Percentiles rank a stretch among this genome's conserved stretches.
These are phyloP conservation scores for Lytechinus pictus DNA, from an alignment of 35 echinoderm and acorn worm genomes.

Conservation along the genomic window DNA sequence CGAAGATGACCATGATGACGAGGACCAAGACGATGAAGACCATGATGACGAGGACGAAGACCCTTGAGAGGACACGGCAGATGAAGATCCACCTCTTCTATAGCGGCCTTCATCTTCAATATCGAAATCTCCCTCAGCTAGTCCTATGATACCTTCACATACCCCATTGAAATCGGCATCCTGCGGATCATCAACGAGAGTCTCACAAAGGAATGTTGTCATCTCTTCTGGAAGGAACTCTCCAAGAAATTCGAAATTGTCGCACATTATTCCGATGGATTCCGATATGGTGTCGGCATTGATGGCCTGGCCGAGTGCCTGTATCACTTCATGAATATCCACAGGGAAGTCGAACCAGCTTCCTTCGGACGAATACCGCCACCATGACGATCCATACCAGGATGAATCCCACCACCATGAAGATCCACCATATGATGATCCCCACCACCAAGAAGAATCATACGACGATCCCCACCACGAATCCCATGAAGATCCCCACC, in stretches of 20 bases:
- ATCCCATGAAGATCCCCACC: not conserved
- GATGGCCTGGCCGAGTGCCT: not conserved
- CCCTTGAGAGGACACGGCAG: not conserved
- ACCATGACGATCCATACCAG: not conserved
- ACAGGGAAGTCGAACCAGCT: not conserved
- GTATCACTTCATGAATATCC: not conserved
- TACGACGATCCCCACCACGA: not conserved
- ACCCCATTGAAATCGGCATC: conserved; percentile 14
- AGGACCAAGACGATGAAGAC: not conserved
- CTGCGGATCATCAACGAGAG: not conserved
- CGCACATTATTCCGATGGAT: not conserved
- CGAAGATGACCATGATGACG: not conserved
- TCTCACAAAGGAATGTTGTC: not conserved
- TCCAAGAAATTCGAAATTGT: not conserved
- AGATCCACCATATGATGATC: not conserved
- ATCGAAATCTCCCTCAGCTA: not conserved
- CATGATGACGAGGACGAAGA: not conserved
- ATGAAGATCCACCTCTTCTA: not conserved
- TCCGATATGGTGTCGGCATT: not conserved
- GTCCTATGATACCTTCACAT: not conserved
- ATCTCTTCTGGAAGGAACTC: not conserved
- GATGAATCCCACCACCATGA: conserved; percentile 14
- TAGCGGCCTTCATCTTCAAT: not conserved
- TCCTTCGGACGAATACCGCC: not conserved
- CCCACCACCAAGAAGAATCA: not conserved